Evolutionary conservation across 2,888 invertebrate genomes (phyloP).

Genomic region (Hydrotaea cyrtoneurina): DNA sequence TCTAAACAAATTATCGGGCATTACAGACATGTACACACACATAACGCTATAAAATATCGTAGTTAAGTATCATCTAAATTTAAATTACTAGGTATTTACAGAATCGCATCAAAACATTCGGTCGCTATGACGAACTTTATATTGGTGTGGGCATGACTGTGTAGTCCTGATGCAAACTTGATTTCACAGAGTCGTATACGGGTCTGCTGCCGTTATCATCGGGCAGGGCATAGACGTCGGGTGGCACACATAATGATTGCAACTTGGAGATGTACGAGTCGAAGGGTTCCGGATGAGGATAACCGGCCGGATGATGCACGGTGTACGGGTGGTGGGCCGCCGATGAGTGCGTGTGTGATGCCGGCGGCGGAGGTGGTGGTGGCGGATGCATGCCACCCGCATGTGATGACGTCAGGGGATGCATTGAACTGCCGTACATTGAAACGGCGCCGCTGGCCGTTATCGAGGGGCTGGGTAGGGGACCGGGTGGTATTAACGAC

Average conservation of each 20-base stretch:
- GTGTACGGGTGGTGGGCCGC: slow-evolving; percentile 77
- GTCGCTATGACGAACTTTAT: slow-evolving; percentile 82
- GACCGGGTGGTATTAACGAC: slow-evolving; percentile 71
- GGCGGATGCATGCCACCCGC: slow-evolving; percentile 58
- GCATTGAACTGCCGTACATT: slow-evolving; percentile 67
- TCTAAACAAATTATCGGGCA: not conserved
- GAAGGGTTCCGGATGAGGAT: slow-evolving; percentile 92
- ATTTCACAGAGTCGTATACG: slow-evolving; percentile 94
- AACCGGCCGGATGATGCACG: slow-evolving; percentile 76
- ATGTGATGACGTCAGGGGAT: slow-evolving; percentile 67
- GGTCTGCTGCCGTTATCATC: slow-evolving; percentile 90
- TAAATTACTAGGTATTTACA: not conserved
- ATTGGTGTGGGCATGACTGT: slow-evolving; percentile 94
- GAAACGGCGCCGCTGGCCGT: slow-evolving; percentile 65
- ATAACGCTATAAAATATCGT: slow-evolving; percentile 2
- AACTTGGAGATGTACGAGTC: slow-evolving; percentile 95
- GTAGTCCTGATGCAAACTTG: slow-evolving; percentile 92
- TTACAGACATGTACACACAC: not conserved
- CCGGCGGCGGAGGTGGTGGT: slow-evolving; percentile 72
- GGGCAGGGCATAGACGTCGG: slow-evolving; percentile 90
- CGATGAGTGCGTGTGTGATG: slow-evolving; percentile 68
- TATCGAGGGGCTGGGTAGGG: slow-evolving; percentile 69
- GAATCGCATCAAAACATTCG: not conserved
- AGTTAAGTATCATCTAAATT: not conserved
- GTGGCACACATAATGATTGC: slow-evolving; percentile 92